Evolutionary conservation across 2,888 invertebrate genomes (phyloP).

Genomic region (Cheilosia vernalis): DNA sequence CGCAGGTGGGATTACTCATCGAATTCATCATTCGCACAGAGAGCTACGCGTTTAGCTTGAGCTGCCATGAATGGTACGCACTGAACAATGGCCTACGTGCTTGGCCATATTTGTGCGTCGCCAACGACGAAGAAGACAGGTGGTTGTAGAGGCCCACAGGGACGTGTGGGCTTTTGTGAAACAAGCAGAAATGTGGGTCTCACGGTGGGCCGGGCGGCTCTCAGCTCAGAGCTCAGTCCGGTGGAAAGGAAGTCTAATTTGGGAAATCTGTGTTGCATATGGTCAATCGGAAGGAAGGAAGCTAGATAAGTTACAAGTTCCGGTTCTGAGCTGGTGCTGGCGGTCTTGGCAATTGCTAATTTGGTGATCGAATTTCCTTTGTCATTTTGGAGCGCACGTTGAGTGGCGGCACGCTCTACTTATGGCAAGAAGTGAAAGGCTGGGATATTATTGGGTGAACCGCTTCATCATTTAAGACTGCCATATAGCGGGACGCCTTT

Average conservation of each 20-base stretch:
- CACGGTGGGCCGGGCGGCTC: constrained; percentile 37
- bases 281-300: constrained; percentile 67
- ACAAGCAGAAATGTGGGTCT: constrained; percentile 66
- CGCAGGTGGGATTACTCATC: constrained; percentile 68
- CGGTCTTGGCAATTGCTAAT: constrained; percentile 5
- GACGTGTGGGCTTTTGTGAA: constrained; percentile 61
- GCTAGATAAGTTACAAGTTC: constrained; percentile 29
- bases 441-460: not conserved
- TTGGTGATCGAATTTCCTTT: constrained; percentile 60
- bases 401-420: not conserved
- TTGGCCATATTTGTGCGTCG: constrained; percentile 57
- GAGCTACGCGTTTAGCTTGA: constrained; percentile 11
- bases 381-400: constrained; percentile 13
- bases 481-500: no score
- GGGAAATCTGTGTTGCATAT: constrained; percentile 50
- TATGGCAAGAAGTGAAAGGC: constrained; percentile 5
- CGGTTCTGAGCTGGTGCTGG: constrained; percentile 4
- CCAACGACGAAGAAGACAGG: constrained; percentile 22
- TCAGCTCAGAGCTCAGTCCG: not conserved
- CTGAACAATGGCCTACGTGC: constrained; percentile 69
- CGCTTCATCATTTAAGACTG: no score
- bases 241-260: constrained; percentile 64
- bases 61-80: constrained; percentile 45
- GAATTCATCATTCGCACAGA: constrained; percentile 32
- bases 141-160: constrained; percentile 22